These are phyloP conservation scores for Brenthis hecate DNA, from an alignment of 2,888 invertebrate genomes.

Conservation along the genomic window DNA sequence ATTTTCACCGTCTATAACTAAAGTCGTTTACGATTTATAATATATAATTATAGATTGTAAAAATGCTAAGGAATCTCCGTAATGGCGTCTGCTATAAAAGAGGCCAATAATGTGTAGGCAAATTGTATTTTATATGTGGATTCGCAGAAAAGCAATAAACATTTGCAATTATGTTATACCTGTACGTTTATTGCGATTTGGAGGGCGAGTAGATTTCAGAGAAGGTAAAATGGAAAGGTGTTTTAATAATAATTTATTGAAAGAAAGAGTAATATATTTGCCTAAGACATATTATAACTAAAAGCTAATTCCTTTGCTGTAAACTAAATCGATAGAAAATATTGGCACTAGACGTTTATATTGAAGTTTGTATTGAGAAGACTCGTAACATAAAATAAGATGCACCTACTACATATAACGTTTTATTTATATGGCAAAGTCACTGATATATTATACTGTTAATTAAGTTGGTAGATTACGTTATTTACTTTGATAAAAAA, in stretches of 20 bases:
- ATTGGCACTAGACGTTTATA: too few relatives aligned
- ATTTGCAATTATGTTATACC: conserved; percentile 61
- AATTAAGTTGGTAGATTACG: too few relatives aligned
- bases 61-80: conserved; percentile 73
- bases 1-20: conserved; percentile 53
- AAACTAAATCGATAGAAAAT: too few relatives aligned
- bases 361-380: too few relatives aligned
- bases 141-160: conserved; percentile 65
- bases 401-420: too few relatives aligned
- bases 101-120: conserved; percentile 58
- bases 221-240: conserved; percentile 1
- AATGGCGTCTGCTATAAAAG: conserved; percentile 68
- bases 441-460: too few relatives aligned
- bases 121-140: conserved; percentile 60
- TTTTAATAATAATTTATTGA: conserved; percentile 11
- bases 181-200: conserved; percentile 19
- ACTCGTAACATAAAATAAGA: too few relatives aligned
- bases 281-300: too few relatives aligned
- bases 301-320: too few relatives aligned
- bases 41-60: conserved; percentile 80
- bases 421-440: too few relatives aligned
- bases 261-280: neutral
- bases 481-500: too few relatives aligned
- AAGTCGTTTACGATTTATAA: conserved; percentile 70
- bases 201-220: conserved; percentile 7